Conservation (phyloP, 2,797 vertebrate genomes). For the Menidia menidia region DNA sequence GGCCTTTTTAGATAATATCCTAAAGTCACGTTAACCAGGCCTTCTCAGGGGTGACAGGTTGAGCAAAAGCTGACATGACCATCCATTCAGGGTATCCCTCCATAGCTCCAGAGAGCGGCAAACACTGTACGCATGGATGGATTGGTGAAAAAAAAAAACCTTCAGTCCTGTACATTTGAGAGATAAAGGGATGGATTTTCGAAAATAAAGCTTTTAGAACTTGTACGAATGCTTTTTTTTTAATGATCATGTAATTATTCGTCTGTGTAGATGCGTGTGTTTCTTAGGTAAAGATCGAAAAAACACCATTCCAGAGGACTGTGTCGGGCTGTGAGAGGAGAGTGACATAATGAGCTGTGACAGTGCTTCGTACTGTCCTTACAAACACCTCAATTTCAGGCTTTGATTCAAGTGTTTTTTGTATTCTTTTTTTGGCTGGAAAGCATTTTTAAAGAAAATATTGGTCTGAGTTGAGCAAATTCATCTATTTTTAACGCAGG, state of each 20-base stretch:
- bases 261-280: conserved; percentile 15
- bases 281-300: conserved; percentile 11
- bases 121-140: conserved; percentile 73
- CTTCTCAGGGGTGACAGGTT: conserved; percentile 81
- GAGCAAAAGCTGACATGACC: conserved; percentile 68
- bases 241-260: conserved; percentile 16
- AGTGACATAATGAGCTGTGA: too few relatives aligned
- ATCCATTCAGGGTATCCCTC: conserved; percentile 80
- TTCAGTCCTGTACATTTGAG: conserved; percentile 69
- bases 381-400: too few relatives aligned
- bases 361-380: too few relatives aligned
- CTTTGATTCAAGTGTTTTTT: too few relatives aligned
- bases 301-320: neutral
- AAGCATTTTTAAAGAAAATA: neutral
- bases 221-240: conserved; percentile 51
- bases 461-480: neutral
- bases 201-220: conserved; percentile 83
- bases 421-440: too few relatives aligned
- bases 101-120: conserved; percentile 65
- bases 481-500: too few relatives aligned
- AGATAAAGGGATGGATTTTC: conserved; percentile 67
- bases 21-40: conserved; percentile 69
- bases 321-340: too few relatives aligned
- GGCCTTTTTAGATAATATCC: conserved; percentile 66
- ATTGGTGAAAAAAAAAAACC: conserved; percentile 29